phyloP scores from a whole-genome alignment of 2,797 vertebrate species.

The Poeciliopsis infans region DNA sequence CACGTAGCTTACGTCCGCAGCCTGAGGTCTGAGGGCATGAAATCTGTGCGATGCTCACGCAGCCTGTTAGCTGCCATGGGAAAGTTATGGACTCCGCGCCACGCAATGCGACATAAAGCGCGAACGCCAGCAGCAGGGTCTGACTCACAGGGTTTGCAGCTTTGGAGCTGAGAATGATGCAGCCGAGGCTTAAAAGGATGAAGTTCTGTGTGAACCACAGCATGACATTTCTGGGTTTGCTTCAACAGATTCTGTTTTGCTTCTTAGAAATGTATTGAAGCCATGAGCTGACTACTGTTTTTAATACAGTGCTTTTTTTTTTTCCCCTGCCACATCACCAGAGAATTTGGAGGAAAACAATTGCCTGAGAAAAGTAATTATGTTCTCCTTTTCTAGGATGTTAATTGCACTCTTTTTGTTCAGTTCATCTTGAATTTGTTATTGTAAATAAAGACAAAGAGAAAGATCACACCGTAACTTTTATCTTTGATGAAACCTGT shows the following conservation, averaged over 20 bases:
- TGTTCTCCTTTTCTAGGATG: too few relatives aligned
- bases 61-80: constrained; percentile 44
- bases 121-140: constrained; percentile 31
- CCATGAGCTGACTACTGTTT: not conserved
- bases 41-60: constrained; percentile 19
- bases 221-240: constrained; percentile 14
- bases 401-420: too few relatives aligned
- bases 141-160: constrained; percentile 36
- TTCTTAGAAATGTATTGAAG: not conserved
- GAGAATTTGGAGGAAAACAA: not conserved
- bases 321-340: not conserved
- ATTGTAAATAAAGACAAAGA: too few relatives aligned
- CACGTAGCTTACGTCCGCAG: constrained; percentile 42
- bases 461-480: too few relatives aligned
- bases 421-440: too few relatives aligned
- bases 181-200: not conserved
- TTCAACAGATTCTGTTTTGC: not conserved
- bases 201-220: not conserved
- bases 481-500: too few relatives aligned
- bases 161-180: constrained; percentile 14
- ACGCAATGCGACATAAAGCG: constrained; percentile 53
- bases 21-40: constrained; percentile 31
- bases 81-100: constrained; percentile 20
- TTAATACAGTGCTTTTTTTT: not conserved
- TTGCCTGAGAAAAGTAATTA: not conserved